phyloP scores from a whole-genome alignment of 2,888 invertebrate genomes.

The Drosophila gaucha region DNA sequence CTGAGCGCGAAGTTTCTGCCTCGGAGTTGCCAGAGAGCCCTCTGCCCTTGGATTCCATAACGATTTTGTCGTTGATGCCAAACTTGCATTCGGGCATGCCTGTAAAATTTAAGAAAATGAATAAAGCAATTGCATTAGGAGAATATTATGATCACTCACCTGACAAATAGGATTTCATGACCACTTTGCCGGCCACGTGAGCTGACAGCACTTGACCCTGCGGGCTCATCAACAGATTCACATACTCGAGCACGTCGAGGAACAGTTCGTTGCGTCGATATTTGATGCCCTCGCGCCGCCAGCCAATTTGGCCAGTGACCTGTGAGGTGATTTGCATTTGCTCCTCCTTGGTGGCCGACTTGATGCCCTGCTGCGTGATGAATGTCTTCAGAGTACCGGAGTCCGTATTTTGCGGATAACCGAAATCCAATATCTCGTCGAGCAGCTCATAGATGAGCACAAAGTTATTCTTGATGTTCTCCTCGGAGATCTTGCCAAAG shows the following conservation, averaged over 20 bases:
- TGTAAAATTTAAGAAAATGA: constrained; percentile 31
- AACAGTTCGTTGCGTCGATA: constrained; percentile 99
- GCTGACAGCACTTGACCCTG: constrained; percentile 99
- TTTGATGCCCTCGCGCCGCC: constrained; percentile 99
- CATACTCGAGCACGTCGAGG: constrained; percentile 99
- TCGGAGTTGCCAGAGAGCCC: constrained; percentile 89
- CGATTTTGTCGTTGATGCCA: constrained; percentile 99
- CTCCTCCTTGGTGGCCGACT: constrained; percentile 99
- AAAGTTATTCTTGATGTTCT: constrained; percentile 99
- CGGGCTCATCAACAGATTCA: constrained; percentile 99
- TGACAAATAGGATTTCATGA: constrained; percentile 99
- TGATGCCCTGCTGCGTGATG: constrained; percentile 99
- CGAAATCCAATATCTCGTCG: constrained; percentile 99
- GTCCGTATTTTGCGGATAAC: constrained; percentile 99
- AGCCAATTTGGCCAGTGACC: constrained; percentile 99
- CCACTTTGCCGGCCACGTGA: constrained; percentile 99
- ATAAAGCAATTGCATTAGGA: background rate
- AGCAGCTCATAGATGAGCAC: constrained; percentile 99
- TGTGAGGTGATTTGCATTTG: constrained; percentile 99
- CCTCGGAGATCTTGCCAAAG: constrained; percentile 99
- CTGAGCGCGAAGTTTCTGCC: constrained; percentile 93
- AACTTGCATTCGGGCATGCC: constrained; percentile 99
- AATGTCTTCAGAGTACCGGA: constrained; percentile 99
- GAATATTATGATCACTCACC: constrained; percentile 65
- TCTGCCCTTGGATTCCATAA: constrained; percentile 97